Evolutionary conservation across 2,113 vertebrate species (phyloP).

Genomic region (Alectura lathami): DNA sequence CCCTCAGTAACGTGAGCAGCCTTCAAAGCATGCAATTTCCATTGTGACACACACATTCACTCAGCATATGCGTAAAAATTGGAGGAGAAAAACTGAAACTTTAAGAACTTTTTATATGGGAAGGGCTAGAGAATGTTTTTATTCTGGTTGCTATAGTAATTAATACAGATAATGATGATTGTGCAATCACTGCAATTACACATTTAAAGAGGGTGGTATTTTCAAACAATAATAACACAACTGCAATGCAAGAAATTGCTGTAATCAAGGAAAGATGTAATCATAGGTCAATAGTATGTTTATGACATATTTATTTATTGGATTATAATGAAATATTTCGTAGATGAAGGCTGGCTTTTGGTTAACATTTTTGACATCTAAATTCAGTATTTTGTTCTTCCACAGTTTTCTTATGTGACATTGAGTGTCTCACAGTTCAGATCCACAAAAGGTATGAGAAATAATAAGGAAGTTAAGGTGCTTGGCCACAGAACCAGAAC

Average conservation of each 20-base stretch:
- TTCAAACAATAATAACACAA: neutral
- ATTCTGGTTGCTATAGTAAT: constrained; percentile 38
- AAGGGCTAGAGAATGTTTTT: neutral
- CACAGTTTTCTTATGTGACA: neutral
- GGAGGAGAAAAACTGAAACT: neutral
- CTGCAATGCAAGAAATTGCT: neutral
- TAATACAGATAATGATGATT: neutral
- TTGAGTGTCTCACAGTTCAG: neutral
- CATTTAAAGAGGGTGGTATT: neutral
- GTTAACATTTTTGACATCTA: neutral
- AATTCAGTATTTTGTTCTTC: neutral
- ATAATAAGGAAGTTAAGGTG: neutral
- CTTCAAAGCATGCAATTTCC: neutral
- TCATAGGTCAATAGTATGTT: neutral
- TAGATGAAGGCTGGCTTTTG: neutral
- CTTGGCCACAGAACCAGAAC: neutral
- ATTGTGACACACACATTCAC: neutral
- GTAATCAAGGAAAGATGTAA: constrained; percentile 2
- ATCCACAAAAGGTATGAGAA: neutral
- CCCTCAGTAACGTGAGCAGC: neutral
- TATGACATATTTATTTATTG: neutral
- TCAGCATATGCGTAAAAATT: neutral
- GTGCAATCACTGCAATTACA: neutral
- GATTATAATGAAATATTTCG: neutral
- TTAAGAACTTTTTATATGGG: neutral